A percentile compares a stretch with the other conserved stretches of the same genome.
Conservation (phyloP, 2,113 vertebrate genomes). For the Cyanocitta stelleri region DNA sequence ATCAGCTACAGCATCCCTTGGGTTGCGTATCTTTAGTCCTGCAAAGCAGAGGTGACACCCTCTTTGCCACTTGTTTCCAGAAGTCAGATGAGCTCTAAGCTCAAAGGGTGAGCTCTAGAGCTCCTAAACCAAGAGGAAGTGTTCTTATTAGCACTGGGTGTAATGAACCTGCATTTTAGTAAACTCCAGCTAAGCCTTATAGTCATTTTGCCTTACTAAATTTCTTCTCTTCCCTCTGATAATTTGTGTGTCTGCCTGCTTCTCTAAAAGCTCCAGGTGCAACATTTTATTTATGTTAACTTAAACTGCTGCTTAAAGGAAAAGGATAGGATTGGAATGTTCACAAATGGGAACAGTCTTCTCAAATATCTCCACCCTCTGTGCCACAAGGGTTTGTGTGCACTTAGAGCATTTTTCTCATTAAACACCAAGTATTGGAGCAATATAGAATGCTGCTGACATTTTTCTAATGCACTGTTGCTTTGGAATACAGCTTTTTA, state of each 20-base stretch:
- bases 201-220: not conserved
- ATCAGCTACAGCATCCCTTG: not conserved
- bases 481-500: slow-evolving; percentile 30
- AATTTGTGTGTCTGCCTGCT: not conserved
- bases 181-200: not conserved
- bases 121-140: slow-evolving; percentile 11
- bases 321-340: not conserved
- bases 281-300: slow-evolving; percentile 18
- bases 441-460: slow-evolving; percentile 36
- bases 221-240: not conserved
- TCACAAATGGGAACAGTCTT: not conserved
- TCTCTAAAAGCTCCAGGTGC: slow-evolving; percentile 28
- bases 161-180: not conserved
- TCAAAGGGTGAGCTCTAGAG: not conserved
- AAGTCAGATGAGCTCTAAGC: not conserved
- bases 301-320: slow-evolving; percentile 10
- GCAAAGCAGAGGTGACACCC: not conserved
- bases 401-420: slow-evolving; percentile 47
- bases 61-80: not conserved
- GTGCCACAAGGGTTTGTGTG: not conserved
- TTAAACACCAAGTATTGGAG: slow-evolving; percentile 24
- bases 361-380: not conserved
- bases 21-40: not conserved
- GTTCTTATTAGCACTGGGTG: not conserved
- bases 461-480: not conserved